These are phyloP conservation scores for Nyctalus aviator DNA, from an alignment of 2,797 vertebrate genomes.

Conservation along the genomic window DNA sequence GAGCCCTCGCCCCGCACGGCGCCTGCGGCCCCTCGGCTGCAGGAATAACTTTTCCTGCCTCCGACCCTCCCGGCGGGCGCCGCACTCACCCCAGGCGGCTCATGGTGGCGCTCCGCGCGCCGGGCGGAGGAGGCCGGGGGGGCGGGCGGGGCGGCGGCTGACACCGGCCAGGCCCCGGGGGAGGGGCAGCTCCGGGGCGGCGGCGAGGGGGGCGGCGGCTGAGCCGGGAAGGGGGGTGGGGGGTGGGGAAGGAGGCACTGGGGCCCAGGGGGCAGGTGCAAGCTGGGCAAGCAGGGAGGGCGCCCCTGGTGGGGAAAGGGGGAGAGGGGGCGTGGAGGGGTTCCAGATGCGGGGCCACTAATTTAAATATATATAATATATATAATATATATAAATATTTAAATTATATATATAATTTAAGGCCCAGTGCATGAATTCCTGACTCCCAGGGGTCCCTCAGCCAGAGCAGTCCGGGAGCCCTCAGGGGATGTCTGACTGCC, in stretches of 20 bases:
- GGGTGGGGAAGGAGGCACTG: slow-evolving; percentile 81
- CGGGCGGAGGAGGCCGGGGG: slow-evolving; percentile 16
- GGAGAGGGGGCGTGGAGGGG: neutral
- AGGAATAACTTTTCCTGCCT: slow-evolving; percentile 61
- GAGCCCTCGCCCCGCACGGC: neutral
- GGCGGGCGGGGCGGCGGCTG: slow-evolving; percentile 61
- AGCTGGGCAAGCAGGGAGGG: slow-evolving; percentile 72
- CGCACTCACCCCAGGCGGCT: slow-evolving; percentile 93
- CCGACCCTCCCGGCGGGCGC: neutral
- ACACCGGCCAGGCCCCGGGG: slow-evolving; percentile 81
- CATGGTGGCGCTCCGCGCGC: slow-evolving; percentile 87
- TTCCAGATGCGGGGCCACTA: neutral
- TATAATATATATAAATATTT: too few relatives aligned
- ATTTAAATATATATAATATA: too few relatives aligned
- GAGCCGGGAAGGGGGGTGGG: neutral
- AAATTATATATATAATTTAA: too few relatives aligned
- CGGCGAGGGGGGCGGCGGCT: slow-evolving; percentile 70
- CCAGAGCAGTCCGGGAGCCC: too few relatives aligned
- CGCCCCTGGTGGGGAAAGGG: neutral
- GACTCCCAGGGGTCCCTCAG: too few relatives aligned
- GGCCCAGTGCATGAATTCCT: too few relatives aligned
- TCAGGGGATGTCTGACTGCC: too few relatives aligned
- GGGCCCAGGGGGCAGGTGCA: slow-evolving; percentile 85
- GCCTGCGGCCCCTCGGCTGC: slow-evolving; percentile 16
- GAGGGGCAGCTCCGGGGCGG: slow-evolving; percentile 73